A percentile compares a stretch with the other conserved stretches of the same genome.
Conservation (phyloP, 2,888 invertebrate genomes). For the Omphaloscelis lunosa region DNA sequence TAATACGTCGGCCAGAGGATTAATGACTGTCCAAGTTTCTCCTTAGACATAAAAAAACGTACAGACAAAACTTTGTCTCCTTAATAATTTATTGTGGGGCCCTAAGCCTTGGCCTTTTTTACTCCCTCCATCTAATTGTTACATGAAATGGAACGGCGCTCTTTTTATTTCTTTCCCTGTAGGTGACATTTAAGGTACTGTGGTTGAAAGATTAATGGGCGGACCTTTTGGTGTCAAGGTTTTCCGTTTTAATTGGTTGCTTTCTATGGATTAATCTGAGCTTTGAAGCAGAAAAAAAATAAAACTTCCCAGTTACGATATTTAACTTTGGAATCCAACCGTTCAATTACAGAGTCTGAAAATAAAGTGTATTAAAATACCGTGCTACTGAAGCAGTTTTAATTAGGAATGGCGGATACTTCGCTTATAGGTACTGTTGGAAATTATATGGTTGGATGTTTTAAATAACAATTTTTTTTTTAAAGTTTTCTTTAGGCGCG, state of each 20-base stretch:
- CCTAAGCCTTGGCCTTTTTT: conserved; percentile 74
- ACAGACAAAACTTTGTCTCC: conserved; percentile 79
- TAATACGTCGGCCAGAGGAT: conserved; percentile 76
- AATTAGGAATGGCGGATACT: neutral
- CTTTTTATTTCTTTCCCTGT: conserved; percentile 74
- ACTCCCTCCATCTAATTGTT: conserved; percentile 78
- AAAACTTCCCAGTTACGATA: conserved; percentile 11
- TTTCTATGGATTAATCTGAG: conserved; percentile 45
- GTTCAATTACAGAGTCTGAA: conserved; percentile 20
- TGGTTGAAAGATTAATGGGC: conserved; percentile 68
- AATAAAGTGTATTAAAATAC: neutral
- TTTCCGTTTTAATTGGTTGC: conserved; percentile 67
- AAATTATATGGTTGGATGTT: neutral
- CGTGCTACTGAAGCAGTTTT: conserved; percentile 4
- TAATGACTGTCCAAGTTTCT: conserved; percentile 73
- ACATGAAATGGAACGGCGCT: conserved; percentile 74
- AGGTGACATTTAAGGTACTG: conserved; percentile 76
- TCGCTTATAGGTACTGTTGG: neutral
- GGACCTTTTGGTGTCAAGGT: conserved; percentile 67
- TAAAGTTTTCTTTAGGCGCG: too few species aligned
- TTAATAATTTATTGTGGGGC: conserved; percentile 81
- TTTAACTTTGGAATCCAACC: conserved; percentile 10
- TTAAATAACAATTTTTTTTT: too few species aligned
- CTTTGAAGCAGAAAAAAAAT: conserved; percentile 14
- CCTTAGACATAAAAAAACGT: conserved; percentile 73